A percentile compares a stretch with the other conserved stretches of the same genome.
phyloP scores from a whole-genome alignment of 1,140 invertebrate species.

The Orius insidiosus region DNA sequence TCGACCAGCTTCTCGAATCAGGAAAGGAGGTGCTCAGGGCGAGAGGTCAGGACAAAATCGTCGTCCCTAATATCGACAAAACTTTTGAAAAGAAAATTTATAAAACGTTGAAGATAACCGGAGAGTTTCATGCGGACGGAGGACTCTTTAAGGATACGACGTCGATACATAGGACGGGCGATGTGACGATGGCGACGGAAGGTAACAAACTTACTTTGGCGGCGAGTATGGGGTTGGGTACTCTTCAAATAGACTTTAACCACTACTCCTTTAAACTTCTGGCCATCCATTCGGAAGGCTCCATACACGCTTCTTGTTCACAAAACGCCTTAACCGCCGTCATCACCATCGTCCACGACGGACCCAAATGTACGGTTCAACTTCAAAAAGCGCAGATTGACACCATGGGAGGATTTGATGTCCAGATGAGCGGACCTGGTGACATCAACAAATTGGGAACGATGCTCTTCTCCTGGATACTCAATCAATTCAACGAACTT shows the following conservation, averaged over 20 bases:
- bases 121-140: slow-evolving; percentile 7
- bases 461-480: slow-evolving; percentile 12
- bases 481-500: slow-evolving; percentile 13
- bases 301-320: slow-evolving; percentile 1
- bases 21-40: neutral
- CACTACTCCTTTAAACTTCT: slow-evolving; percentile 11
- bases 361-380: neutral
- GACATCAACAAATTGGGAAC: slow-evolving; percentile 8
- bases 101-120: neutral
- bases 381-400: slow-evolving; percentile 5
- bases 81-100: slow-evolving; percentile 12
- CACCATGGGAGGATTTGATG: slow-evolving; percentile 6
- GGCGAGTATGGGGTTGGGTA: slow-evolving; percentile 4
- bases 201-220: slow-evolving; percentile 6
- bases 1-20: slow-evolving; percentile 12
- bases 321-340: slow-evolving; percentile 5
- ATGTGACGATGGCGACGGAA: slow-evolving; percentile 12
- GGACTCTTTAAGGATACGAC: slow-evolving; percentile 10
- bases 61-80: slow-evolving; percentile 6
- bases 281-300: slow-evolving; percentile 7
- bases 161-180: slow-evolving; percentile 11
- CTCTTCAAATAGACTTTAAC: slow-evolving; percentile 2
- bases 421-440: slow-evolving; percentile 9
- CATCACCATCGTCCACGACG: slow-evolving; percentile 3
- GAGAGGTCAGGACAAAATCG: slow-evolving; percentile 10